phyloP scores from a whole-genome alignment of 2,113 vertebrate genomes.

The Sander lucioperca region DNA sequence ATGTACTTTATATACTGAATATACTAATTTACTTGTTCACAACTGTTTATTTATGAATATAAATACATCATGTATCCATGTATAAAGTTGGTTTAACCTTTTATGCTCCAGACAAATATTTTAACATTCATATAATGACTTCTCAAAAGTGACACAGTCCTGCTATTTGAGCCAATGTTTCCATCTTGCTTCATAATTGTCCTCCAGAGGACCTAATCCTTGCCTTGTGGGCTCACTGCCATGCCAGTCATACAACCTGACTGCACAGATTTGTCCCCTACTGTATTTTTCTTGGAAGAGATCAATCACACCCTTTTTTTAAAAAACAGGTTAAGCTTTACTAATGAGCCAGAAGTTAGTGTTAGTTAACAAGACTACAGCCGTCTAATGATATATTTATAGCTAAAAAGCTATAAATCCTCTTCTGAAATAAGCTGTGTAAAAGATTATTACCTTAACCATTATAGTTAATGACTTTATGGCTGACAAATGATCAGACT shows the following conservation, averaged over 20 bases:
- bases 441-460: conserved; percentile 62
- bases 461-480: conserved; percentile 44
- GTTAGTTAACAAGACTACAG: conserved; percentile 69
- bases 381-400: conserved; percentile 49
- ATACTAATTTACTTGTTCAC: not conserved
- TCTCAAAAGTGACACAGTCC: conserved; percentile 35
- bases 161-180: conserved; percentile 50
- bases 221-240: conserved; percentile 41
- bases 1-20: not conserved
- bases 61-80: not conserved
- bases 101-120: conserved; percentile 10
- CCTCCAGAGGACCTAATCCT: conserved; percentile 42
- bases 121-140: conserved; percentile 15
- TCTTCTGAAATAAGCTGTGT: conserved; percentile 53
- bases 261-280: conserved; percentile 43
- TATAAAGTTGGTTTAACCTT: not conserved
- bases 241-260: conserved; percentile 37
- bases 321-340: conserved; percentile 49
- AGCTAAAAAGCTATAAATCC: conserved; percentile 62
- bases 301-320: conserved; percentile 67
- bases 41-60: not conserved
- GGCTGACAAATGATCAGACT: conserved; percentile 31
- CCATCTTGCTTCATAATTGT: conserved; percentile 40
- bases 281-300: conserved; percentile 49
- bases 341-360: conserved; percentile 61